These are phyloP conservation scores for Rhabdornis inornatus DNA, from an alignment of 2,113 vertebrate genomes.

Conservation along the genomic window DNA sequence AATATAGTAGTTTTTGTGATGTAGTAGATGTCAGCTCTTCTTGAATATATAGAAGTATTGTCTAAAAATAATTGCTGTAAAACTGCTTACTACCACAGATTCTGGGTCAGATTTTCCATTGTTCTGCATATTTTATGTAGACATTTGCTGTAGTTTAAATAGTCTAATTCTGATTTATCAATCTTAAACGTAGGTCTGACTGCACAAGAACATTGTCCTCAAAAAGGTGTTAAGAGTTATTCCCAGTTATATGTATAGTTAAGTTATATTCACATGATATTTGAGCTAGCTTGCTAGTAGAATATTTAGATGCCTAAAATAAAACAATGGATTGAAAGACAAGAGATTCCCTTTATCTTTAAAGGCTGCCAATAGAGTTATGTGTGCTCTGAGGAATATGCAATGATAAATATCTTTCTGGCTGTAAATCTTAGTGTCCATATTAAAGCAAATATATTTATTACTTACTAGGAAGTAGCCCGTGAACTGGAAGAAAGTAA, in stretches of 20 bases:
- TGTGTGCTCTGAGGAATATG: not conserved
- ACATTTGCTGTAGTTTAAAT: not conserved
- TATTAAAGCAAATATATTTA: conserved; percentile 38
- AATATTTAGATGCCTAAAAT: not conserved
- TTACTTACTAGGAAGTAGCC: conserved; percentile 87
- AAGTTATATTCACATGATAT: not conserved
- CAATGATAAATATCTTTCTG: not conserved
- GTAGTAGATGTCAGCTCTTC: not conserved
- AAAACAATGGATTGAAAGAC: not conserved
- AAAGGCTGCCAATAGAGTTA: not conserved
- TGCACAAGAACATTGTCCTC: not conserved
- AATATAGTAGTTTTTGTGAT: not conserved
- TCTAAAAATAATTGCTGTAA: not conserved
- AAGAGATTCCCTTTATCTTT: not conserved
- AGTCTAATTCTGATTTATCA: not conserved
- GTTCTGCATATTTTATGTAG: not conserved
- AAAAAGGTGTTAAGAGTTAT: not conserved
- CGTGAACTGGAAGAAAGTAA: conserved; percentile 91
- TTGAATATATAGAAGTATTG: not conserved
- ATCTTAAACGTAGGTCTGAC: not conserved
- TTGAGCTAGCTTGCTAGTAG: not conserved
- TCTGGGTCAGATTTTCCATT: not conserved
- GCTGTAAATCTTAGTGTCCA: not conserved
- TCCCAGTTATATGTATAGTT: not conserved
- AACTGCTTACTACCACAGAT: not conserved